phyloP scores from a whole-genome alignment of 2,888 invertebrate genomes.

The Aspidiotus destructor region DNA sequence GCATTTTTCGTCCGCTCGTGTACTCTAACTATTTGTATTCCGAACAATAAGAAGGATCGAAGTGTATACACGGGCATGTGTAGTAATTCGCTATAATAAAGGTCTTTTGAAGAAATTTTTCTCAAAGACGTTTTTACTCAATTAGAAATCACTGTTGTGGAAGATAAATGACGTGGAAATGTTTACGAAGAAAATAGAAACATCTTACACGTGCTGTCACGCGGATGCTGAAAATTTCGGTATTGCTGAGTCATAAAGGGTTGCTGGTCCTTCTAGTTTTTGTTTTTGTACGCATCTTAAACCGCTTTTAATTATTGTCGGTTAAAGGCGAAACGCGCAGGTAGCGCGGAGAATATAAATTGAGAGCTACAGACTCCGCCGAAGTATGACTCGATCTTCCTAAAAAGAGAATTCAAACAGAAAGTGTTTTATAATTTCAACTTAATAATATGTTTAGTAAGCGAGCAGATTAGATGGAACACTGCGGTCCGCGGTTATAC shows the following conservation, averaged over 20 bases:
- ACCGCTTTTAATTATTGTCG: conserved; percentile 2
- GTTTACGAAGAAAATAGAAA: background rate
- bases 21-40: background rate
- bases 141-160: conserved; percentile 1
- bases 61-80: background rate
- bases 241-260: conserved; percentile 2
- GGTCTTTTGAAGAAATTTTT: background rate
- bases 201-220: background rate
- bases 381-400: too few species aligned
- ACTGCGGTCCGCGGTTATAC: background rate
- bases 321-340: background rate
- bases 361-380: background rate
- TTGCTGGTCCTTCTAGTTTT: background rate
- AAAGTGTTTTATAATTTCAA: conserved; percentile 4
- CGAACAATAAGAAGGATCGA: background rate
- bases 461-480: conserved; percentile 4
- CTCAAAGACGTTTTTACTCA: background rate
- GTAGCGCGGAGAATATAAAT: background rate
- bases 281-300: background rate
- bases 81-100: too few species aligned
- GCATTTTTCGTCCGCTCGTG: background rate
- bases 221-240: conserved; percentile 2
- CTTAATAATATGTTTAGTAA: conserved; percentile 2
- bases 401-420: background rate
- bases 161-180: conserved; percentile 4